Evolutionary conservation across 2,888 invertebrate species (phyloP).

Genomic region (Lithophane ornitopus): DNA sequence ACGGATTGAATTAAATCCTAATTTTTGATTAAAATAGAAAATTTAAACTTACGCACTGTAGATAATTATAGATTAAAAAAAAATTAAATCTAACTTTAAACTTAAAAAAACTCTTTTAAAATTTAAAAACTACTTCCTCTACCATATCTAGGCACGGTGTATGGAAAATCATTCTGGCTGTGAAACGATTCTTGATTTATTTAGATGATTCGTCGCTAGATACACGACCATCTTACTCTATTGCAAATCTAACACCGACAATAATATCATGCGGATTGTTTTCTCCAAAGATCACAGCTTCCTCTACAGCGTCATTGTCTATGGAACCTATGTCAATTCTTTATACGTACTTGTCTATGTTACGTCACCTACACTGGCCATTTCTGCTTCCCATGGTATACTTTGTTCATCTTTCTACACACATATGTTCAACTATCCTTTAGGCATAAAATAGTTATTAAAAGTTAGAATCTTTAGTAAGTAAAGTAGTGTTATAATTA

Average conservation of each 20-base stretch:
- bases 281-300: constrained; percentile 60
- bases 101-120: constrained; percentile 77
- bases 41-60: constrained; percentile 89
- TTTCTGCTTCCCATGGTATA: constrained; percentile 54
- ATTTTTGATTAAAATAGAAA: constrained; percentile 86
- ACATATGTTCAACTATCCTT: constrained; percentile 77
- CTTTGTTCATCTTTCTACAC: constrained; percentile 70
- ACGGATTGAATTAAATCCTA: constrained; percentile 82
- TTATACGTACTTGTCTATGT: constrained; percentile 74
- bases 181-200: constrained; percentile 84
- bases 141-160: constrained; percentile 88
- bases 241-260: constrained; percentile 79
- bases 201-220: constrained; percentile 79
- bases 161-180: constrained; percentile 90
- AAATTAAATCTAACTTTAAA: constrained; percentile 80
- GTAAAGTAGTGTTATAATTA: constrained; percentile 84
- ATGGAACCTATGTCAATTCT: constrained; percentile 78
- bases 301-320: constrained; percentile 57
- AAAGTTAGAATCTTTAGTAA: constrained; percentile 80
- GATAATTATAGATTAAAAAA: constrained; percentile 87
- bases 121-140: constrained; percentile 80
- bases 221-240: constrained; percentile 56
- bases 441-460: constrained; percentile 82
- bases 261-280: constrained; percentile 75
- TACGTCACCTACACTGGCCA: constrained; percentile 61